Evolutionary conservation across 2,888 invertebrate species (phyloP).

Genomic region (Deilephila porcellus): DNA sequence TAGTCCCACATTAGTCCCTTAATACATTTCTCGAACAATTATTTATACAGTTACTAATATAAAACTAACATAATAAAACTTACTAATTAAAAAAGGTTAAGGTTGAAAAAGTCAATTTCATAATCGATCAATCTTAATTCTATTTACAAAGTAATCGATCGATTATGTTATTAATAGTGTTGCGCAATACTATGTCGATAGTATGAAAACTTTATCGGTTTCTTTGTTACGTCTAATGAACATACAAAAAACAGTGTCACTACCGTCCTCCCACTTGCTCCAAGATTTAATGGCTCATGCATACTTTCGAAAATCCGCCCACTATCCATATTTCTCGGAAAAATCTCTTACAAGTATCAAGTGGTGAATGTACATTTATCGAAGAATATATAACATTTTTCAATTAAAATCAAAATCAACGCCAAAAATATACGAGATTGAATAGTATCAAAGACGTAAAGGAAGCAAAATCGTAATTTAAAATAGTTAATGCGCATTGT

Average conservation of each 20-base stretch:
- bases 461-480: not conserved
- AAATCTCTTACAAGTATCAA: not conserved
- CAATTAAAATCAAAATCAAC: no score
- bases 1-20: not conserved
- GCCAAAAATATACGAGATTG: not conserved
- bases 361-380: not conserved
- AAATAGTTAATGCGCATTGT: not conserved
- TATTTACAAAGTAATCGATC: constrained; percentile 2
- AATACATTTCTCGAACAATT: not conserved
- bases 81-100: not conserved
- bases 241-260: not conserved
- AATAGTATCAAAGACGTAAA: not conserved
- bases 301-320: constrained; percentile 14
- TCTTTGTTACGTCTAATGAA: not conserved
- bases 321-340: constrained; percentile 4
- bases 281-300: not conserved
- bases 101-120: not conserved
- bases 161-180: not conserved
- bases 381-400: not conserved
- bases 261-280: constrained; percentile 2
- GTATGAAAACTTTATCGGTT: not conserved
- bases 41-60: not conserved
- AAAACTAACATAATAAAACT: not conserved
- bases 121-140: not conserved
- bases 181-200: not conserved